Base-by-base conservation (phyloP, 1,140 invertebrate species). In the Drosophila parabipectinata region DNA sequence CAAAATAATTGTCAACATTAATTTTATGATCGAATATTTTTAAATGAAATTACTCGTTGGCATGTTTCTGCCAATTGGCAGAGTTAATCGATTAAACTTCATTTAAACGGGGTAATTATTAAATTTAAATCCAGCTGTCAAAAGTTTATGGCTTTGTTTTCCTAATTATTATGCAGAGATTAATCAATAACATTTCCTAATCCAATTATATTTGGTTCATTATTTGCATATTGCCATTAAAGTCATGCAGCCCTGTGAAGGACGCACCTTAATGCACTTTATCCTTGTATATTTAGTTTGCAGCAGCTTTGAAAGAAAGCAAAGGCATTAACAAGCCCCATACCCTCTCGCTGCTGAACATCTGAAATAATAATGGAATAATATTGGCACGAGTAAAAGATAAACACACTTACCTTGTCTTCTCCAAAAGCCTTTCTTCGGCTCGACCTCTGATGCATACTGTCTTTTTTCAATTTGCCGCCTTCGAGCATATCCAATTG, bases 351-450 rank as follows among this genome's bases (percentile, higher is more conserved):
- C 9, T 1, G 59, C 9, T 1, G 14, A 14, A 34, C 57, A 48
- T 52, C 51, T 59, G 56, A 45, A 10, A 5, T 67, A 52, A 64
- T 52, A 64, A 64, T 44, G 21, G 39, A 52, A 67, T 64, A 67
- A 67, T 64, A 67, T 67, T 67, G 50, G 45, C 63, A 32, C 47
- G 51, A 44, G 45, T n/a, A 64, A 67, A 50, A 67, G 63, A 15
- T 14, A 67, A 67, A 67, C 41, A 63, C 64, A 67, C 63, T 47
- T 63, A 67, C 63, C 59, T 63, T 59, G 28, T 63, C 59, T 67
- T 64, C 59, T 44, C 63, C 63, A 34, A 63, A 67, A 63, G 14
- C 47, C 57, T 52, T 51, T 59, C 59, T 52, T 64, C 26, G 8
- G 24, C 7, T 5, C 8, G 60, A 15, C 14, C 63, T 63, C 59